Percentiles rank a stretch among this genome's conserved stretches.
Evolutionary conservation across 37 sponge, comb jelly and placozoan genomes (phyloP).

Genomic region (Amphimedon queenslandica): DNA sequence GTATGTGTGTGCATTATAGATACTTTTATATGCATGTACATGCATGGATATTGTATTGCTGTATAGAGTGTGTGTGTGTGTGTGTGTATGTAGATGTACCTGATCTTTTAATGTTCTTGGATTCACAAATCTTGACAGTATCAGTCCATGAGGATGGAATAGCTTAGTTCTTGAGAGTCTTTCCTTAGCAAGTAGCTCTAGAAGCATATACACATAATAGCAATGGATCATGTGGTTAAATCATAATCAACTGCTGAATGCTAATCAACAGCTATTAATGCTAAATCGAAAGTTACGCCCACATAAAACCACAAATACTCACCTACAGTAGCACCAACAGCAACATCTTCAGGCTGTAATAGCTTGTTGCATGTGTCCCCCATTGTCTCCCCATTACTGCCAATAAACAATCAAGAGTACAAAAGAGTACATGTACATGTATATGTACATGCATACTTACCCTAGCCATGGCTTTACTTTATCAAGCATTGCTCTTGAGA

Average conservation of each 20-base stretch:
- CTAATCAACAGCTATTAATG: no score
- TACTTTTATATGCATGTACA: neutral
- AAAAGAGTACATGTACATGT: slow-evolving; percentile 6
- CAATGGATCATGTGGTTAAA: no score
- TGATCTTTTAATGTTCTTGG: neutral
- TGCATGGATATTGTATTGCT: neutral
- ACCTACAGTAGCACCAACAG: slow-evolving; percentile 36
- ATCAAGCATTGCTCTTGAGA: slow-evolving; percentile 45
- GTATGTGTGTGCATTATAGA: neutral
- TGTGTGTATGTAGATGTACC: slow-evolving; percentile 11
- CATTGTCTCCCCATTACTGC: slow-evolving; percentile 27
- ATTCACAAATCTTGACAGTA: neutral
- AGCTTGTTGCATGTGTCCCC: slow-evolving; percentile 21
- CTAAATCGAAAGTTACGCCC: no score
- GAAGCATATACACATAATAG: no score
- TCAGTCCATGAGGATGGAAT: neutral
- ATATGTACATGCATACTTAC: slow-evolving; percentile 10
- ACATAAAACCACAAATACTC: no score
- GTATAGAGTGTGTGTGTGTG: neutral
- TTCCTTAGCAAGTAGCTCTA: neutral
- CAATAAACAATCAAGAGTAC: neutral
- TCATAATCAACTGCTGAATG: no score
- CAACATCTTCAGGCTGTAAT: slow-evolving; percentile 45
- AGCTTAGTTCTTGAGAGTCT: neutral
- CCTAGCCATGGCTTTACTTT: slow-evolving; percentile 20